A percentile compares a stretch with the other conserved stretches of the same genome.
These are phyloP conservation scores for Drosophila macrothrix DNA, from an alignment of 2,888 invertebrate species.

Conservation along the genomic window DNA sequence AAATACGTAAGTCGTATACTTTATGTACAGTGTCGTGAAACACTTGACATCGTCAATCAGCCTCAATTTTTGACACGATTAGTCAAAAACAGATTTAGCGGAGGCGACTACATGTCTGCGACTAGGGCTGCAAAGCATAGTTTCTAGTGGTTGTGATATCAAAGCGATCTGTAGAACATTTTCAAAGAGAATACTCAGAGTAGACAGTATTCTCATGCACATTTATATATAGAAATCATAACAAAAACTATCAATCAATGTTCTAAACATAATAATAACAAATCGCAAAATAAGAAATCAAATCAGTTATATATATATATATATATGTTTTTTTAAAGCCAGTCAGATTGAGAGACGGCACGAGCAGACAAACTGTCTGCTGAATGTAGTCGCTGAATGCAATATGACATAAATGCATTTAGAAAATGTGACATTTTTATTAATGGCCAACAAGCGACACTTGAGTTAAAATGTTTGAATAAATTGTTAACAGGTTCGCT, in stretches of 20 bases:
- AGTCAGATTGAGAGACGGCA: conserved; percentile 19
- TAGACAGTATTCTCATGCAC: not conserved
- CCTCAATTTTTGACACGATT: conserved; percentile 41
- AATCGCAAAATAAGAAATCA: conserved; percentile 7
- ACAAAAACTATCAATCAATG: conserved; percentile 6
- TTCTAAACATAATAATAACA: not conserved
- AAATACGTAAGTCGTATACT: conserved; percentile 17
- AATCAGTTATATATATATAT: not conserved
- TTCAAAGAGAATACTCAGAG: not conserved
- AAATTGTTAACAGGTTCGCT: conserved; percentile 75
- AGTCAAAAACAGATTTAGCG: conserved; percentile 22
- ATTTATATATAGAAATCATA: not conserved
- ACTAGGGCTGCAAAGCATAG: conserved; percentile 2
- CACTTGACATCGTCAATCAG: conserved; percentile 83
- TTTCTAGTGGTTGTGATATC: not conserved
- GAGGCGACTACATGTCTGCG: conserved; percentile 8
- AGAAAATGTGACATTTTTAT: conserved; percentile 60
- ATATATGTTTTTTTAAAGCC: not conserved
- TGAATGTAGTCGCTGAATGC: conserved; percentile 2
- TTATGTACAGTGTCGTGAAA: conserved; percentile 29
- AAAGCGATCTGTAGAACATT: not conserved
- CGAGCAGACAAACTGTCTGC: conserved; percentile 54
- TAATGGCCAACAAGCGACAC: conserved; percentile 45
- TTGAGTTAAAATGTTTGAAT: conserved; percentile 34
- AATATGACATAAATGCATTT: conserved; percentile 54